These are phyloP conservation scores for Ectobius pallidus DNA, from an alignment of 2,888 invertebrate genomes.

Conservation along the genomic window DNA sequence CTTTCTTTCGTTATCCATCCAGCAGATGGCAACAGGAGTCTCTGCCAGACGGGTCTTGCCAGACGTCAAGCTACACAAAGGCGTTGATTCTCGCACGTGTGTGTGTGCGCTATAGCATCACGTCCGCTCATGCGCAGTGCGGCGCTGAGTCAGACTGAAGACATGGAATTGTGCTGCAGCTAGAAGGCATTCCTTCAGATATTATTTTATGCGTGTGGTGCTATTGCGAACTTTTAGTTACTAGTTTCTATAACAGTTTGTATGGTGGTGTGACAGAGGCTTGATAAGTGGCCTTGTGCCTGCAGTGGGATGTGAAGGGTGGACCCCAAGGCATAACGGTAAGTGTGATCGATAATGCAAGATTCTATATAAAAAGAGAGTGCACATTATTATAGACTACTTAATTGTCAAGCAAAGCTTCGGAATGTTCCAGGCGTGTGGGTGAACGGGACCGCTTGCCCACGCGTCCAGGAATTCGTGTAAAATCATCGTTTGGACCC, in stretches of 20 bases:
- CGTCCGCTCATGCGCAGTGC: background rate
- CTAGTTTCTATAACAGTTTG: background rate
- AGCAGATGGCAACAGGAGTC: too few relatives aligned
- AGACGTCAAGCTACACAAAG: too few relatives aligned
- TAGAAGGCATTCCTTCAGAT: background rate
- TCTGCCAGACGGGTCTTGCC: too few relatives aligned
- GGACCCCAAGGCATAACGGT: background rate
- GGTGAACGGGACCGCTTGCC: too few relatives aligned
- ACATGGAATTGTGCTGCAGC: background rate
- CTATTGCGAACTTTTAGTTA: background rate
- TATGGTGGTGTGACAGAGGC: background rate
- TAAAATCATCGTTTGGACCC: too few relatives aligned
- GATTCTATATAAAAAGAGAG: background rate
- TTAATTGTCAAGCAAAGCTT: too few relatives aligned
- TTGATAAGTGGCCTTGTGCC: background rate
- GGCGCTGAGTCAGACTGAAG: slow-evolving; percentile 17
- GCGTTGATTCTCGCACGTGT: slow-evolving; percentile 4
- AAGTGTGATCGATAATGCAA: background rate
- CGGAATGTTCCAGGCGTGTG: too few relatives aligned
- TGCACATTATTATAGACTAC: too few relatives aligned
- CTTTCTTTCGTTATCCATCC: too few relatives aligned
- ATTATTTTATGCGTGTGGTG: background rate
- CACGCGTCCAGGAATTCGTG: too few relatives aligned
- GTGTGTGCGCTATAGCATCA: background rate
- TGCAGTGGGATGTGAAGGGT: background rate